Evolutionary conservation across 1,140 invertebrate genomes (phyloP).

Genomic region (Trachymyrmex cornetzi): DNA sequence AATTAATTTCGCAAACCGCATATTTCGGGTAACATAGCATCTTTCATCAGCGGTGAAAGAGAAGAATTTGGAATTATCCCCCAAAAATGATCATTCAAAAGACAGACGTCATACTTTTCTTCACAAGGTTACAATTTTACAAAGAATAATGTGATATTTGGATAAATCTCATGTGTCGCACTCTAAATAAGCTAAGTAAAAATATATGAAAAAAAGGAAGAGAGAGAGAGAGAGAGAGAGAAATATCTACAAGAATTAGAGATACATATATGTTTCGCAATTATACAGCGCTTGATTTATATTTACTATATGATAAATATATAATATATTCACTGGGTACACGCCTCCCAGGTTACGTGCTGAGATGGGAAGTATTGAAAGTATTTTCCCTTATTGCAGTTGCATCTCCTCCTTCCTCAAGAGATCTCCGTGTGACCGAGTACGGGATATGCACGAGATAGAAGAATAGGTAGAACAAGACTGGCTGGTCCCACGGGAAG

Average conservation of each 20-base stretch:
- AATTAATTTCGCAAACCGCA: too few relatives aligned
- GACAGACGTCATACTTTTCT: conserved; percentile 2
- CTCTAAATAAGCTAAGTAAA: conserved; percentile 68
- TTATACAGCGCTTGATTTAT: neutral
- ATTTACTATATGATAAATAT: neutral
- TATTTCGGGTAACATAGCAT: too few relatives aligned
- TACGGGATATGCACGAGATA: conserved; percentile 21
- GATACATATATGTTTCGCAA: neutral
- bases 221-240: neutral
- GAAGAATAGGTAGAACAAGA: conserved; percentile 33
- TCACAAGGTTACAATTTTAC: conserved; percentile 14
- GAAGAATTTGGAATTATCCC: too few relatives aligned
- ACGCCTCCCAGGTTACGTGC: neutral
- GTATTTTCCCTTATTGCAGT: neutral
- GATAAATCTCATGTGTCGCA: conserved; percentile 45
- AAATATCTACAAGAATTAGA: neutral
- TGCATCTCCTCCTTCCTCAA: neutral
- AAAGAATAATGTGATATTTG: conserved; percentile 44
- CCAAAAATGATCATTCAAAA: neutral
- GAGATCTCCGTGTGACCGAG: neutral
- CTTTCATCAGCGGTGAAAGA: too few relatives aligned
- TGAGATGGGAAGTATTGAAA: neutral
- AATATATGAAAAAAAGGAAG: neutral
- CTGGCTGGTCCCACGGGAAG: conserved; percentile 58
- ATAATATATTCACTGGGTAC: neutral